These are phyloP conservation scores for Hozukius guyotensis DNA, from an alignment of 2,797 vertebrate genomes.

Conservation along the genomic window DNA sequence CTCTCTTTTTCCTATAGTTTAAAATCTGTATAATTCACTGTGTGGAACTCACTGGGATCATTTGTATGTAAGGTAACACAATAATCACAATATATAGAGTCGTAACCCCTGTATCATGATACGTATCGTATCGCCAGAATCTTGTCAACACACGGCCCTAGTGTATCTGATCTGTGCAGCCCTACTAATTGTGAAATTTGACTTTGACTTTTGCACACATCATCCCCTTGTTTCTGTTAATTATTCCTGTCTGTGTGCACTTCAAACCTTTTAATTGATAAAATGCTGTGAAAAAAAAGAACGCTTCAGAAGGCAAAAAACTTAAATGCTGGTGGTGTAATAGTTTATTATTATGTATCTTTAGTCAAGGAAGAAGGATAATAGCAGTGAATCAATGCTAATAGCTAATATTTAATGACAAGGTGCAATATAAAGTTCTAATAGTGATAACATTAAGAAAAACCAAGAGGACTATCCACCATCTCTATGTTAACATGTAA, in stretches of 20 bases:
- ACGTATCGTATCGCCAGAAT: too few relatives aligned
- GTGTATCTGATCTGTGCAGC: too few relatives aligned
- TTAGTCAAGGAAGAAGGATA: neutral
- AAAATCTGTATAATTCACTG: neutral
- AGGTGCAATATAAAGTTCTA: neutral
- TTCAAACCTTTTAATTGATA: neutral
- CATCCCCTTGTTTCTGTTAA: neutral
- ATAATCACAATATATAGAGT: too few relatives aligned
- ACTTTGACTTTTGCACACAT: neutral
- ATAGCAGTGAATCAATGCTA: neutral
- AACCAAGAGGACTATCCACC: fast-evolving
- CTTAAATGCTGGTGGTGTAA: neutral
- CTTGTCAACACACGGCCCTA: too few relatives aligned
- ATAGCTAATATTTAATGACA: neutral
- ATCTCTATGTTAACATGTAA: neutral
- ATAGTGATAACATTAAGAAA: neutral
- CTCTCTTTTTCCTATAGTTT: neutral
- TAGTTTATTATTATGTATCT: neutral
- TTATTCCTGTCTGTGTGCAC: neutral
- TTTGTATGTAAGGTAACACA: too few relatives aligned
- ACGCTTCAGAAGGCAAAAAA: neutral
- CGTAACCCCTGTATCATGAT: too few relatives aligned
- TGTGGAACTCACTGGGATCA: neutral
- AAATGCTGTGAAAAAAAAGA: neutral
- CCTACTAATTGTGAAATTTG: too few relatives aligned